Evolutionary conservation across 2,888 invertebrate species (phyloP).

Genomic region (Pocota personata): DNA sequence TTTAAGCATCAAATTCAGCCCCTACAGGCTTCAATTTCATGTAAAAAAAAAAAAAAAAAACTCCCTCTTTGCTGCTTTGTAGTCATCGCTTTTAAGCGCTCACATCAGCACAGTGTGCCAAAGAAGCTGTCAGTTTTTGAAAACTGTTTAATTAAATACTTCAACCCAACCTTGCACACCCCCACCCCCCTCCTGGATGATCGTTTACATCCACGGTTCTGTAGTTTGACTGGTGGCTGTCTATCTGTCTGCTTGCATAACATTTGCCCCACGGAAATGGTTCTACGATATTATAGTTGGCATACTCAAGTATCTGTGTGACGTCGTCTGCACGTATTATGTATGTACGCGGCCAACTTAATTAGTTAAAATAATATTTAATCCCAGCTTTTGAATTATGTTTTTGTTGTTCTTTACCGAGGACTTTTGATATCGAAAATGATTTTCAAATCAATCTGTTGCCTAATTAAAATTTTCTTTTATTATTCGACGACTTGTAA

Average conservation of each 20-base stretch:
- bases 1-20: slow-evolving; percentile 29
- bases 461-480: slow-evolving; percentile 47
- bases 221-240: slow-evolving; percentile 13
- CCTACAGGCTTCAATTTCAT: slow-evolving; percentile 8
- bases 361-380: slow-evolving; percentile 62
- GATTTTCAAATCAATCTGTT: slow-evolving; percentile 52
- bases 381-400: neutral
- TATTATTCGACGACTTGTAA: slow-evolving; percentile 42
- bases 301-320: neutral
- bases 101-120: neutral
- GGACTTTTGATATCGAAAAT: slow-evolving; percentile 34
- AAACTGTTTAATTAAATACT: slow-evolving; percentile 64
- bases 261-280: slow-evolving; percentile 35
- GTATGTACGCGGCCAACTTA: slow-evolving; percentile 39
- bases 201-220: slow-evolving; percentile 8
- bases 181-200: neutral
- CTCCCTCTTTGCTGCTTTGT: neutral
- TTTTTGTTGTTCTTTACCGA: neutral
- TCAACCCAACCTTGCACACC: neutral
- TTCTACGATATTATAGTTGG: slow-evolving; percentile 20
- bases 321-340: neutral
- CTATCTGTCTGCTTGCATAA: slow-evolving; percentile 37
- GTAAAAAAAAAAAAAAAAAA: neutral
- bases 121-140: slow-evolving; percentile 44
- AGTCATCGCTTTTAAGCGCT: neutral